Evolutionary conservation across 2,797 vertebrate species (phyloP).

Genomic region (Labroides dimidiatus): DNA sequence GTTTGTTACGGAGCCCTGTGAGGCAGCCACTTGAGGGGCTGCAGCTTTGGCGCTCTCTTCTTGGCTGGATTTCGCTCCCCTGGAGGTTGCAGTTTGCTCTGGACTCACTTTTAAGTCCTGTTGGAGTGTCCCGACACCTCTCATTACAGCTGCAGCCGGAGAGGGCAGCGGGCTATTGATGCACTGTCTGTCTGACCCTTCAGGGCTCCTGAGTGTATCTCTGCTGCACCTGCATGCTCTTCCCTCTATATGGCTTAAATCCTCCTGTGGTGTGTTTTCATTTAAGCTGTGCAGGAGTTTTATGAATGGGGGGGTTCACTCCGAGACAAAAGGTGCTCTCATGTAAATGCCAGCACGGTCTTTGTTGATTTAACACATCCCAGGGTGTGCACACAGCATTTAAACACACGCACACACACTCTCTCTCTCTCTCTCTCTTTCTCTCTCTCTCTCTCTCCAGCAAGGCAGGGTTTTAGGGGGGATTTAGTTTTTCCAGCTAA

Average conservation of each 20-base stretch:
- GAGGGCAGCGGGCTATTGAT: constrained; percentile 26
- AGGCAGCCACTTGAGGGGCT: too few species aligned
- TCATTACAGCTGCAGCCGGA: constrained; percentile 28
- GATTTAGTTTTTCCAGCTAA: constrained; percentile 72
- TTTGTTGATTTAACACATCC: constrained; percentile 60
- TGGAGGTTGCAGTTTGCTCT: too few species aligned
- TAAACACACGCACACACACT: constrained; percentile 1
- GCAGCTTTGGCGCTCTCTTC: too few species aligned
- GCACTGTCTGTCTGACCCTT: constrained; percentile 24
- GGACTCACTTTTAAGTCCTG: too few species aligned
- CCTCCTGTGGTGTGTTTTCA: constrained; percentile 25
- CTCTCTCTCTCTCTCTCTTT: too few species aligned
- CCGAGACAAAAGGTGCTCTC: constrained; percentile 60
- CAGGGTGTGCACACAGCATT: constrained; percentile 29
- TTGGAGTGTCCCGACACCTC: constrained; percentile 13
- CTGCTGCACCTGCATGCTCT: constrained; percentile 21
- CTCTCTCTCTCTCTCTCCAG: constrained; percentile 5
- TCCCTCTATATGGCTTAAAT: constrained; percentile 4
- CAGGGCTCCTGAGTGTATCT: constrained; percentile 17
- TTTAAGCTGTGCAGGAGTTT: constrained; percentile 28
- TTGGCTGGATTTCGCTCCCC: too few species aligned
- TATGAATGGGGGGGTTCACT: constrained; percentile 41
- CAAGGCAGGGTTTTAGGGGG: constrained; percentile 58
- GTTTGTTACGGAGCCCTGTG: not conserved
- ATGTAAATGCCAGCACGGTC: constrained; percentile 64